Base-by-base conservation (phyloP, 2,888 invertebrate genomes). In the Sarcophaga variegata region DNA sequence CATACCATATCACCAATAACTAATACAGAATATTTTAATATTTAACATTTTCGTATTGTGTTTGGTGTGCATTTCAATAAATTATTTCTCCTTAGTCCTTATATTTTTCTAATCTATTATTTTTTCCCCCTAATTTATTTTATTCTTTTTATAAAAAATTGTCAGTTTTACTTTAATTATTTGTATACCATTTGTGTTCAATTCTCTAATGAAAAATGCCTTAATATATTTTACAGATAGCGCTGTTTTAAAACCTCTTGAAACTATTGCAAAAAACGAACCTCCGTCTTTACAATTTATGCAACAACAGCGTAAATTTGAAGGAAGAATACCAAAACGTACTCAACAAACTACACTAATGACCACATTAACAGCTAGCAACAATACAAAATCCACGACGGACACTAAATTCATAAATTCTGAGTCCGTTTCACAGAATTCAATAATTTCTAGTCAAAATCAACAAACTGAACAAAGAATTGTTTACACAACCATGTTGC, bases 311-410 rank as follows among this genome's bases (percentile, higher is more conserved):
- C 92, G 93, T 62, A 93, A 93, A 90, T 93, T 93, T 85, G 93
- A 93, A 87, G 93, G 93, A 49, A 93, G 93, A 90, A 93, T 93
- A 90, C 93, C 93, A 89, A 93, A 91, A 89, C 89, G 93, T 88
- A 92, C 91, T 90, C 93, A 90, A 79, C 89, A 89, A 70, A 71
- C 86, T 85, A 37, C 89, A 83, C 14, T 88, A 88, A 81, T 86
- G 67, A 74, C 84, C 49, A 81, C 86, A 83, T 64, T 86, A 45
- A 27, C 77, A 69, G 83, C 83, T 27, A 27, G 74, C 37, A 45
- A 76, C 45, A 75, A 74, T 66, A 83, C 62, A 70, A 83, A 76
- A 66, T 64, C 85, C 76, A 12, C 87, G 81, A 60, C 87, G 81
- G 81, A 78, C 12, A 25, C 37, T 22, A 63, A 54, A 62, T 67